Percentiles rank a stretch among this genome's conserved stretches.
Conservation (phyloP, 2,113 vertebrate genomes). For the Arenaria interpres region DNA sequence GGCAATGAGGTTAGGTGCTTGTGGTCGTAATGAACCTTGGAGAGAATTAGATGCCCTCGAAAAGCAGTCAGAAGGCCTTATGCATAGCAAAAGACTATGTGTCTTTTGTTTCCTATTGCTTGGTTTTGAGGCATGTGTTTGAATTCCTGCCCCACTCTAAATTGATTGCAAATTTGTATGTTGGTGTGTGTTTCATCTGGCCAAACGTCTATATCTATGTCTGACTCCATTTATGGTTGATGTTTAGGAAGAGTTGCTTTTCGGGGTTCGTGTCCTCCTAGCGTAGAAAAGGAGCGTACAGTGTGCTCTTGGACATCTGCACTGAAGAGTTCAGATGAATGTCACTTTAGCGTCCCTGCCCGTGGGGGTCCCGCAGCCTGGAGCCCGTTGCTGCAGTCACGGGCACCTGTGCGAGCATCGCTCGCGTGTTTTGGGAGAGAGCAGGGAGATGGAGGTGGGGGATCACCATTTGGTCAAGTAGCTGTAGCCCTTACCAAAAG, state of each 20-base stretch:
- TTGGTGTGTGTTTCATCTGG: neutral
- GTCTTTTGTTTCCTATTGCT: neutral
- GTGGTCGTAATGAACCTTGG: neutral
- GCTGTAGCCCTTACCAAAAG: neutral
- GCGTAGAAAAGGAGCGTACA: neutral
- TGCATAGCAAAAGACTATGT: neutral
- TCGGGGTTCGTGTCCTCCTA: neutral
- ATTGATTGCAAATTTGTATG: neutral
- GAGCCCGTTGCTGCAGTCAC: neutral
- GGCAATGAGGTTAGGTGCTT: neutral
- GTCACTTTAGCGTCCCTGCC: neutral
- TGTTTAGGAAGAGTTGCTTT: neutral
- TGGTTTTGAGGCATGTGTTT: neutral
- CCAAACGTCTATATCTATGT: neutral
- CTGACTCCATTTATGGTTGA: neutral
- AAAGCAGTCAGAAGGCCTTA: neutral
- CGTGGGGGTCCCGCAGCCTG: fast-evolving
- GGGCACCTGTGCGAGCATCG: neutral
- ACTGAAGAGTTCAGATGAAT: neutral
- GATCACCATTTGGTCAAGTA: neutral
- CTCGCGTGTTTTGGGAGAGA: neutral
- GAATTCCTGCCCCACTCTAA: neutral
- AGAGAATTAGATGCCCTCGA: neutral
- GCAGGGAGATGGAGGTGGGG: neutral
- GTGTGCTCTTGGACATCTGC: neutral